A percentile compares a stretch with the other conserved stretches of the same genome.
phyloP scores from a whole-genome alignment of 2,888 invertebrate species.

The Pseudococcus viburni region DNA sequence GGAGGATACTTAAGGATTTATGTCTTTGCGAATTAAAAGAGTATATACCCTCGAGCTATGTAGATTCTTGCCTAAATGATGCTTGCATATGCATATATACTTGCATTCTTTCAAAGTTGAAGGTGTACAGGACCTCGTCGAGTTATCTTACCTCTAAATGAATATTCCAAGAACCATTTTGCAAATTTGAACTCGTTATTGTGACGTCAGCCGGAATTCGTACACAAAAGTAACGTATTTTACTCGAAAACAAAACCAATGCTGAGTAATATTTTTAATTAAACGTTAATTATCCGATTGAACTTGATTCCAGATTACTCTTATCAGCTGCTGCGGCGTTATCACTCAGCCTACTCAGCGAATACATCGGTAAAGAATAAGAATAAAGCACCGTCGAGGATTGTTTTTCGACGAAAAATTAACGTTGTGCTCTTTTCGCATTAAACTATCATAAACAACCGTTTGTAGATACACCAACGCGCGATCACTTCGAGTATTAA shows the following conservation, averaged over 20 bases:
- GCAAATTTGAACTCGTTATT: slow-evolving; percentile 25
- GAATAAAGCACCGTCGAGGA: background rate
- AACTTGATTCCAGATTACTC: background rate
- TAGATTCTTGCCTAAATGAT: slow-evolving; percentile 39
- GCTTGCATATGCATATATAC: slow-evolving; percentile 30
- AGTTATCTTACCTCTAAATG: slow-evolving; percentile 16
- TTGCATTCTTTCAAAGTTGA: slow-evolving; percentile 29
- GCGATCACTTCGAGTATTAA: slow-evolving; percentile 19
- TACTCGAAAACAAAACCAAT: background rate
- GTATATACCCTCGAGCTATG: background rate
- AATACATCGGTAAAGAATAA: background rate
- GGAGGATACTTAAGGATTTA: slow-evolving; percentile 41
- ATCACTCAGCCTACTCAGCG: background rate
- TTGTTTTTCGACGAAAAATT: slow-evolving; percentile 19
- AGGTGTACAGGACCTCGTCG: slow-evolving; percentile 19
- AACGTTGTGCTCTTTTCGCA: slow-evolving; percentile 1
- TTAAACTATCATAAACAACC: background rate
- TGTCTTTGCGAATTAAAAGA: slow-evolving; percentile 49
- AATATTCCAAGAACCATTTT: slow-evolving; percentile 4
- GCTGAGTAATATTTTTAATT: background rate
- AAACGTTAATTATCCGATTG: background rate
- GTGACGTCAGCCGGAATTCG: background rate
- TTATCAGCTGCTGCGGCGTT: background rate
- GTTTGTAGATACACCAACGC: background rate
- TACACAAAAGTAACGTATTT: background rate